phyloP scores from a whole-genome alignment of 2,113 vertebrate genomes.

The Myrmecobius fasciatus region DNA sequence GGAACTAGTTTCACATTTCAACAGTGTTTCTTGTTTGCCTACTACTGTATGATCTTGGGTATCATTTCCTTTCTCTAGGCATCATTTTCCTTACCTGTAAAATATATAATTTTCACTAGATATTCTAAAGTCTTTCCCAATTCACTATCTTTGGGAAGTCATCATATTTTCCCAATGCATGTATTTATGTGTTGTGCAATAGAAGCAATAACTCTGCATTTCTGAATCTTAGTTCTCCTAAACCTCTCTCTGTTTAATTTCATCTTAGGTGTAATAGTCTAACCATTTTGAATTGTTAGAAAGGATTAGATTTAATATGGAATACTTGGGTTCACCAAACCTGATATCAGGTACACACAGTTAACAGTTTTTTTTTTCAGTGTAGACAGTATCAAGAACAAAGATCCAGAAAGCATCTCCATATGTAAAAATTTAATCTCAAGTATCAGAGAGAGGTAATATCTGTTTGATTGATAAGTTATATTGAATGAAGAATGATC shows the following conservation, averaged over 20 bases:
- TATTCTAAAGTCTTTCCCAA: not conserved
- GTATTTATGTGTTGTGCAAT: not conserved
- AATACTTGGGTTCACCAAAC: not conserved
- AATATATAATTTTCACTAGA: not conserved
- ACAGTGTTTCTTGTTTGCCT: not conserved
- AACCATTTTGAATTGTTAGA: not conserved
- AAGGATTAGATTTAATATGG: not conserved
- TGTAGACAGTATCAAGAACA: too few relatives aligned
- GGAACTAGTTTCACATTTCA: not conserved
- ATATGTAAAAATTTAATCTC: constrained; percentile 24
- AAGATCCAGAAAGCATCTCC: not conserved
- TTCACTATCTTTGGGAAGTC: not conserved
- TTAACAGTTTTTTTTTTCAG: too few relatives aligned
- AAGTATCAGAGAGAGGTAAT: constrained; percentile 29
- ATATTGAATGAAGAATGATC: not conserved
- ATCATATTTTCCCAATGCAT: not conserved
- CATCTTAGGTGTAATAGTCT: not conserved
- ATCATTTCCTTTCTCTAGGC: not conserved
- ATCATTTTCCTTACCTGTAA: not conserved
- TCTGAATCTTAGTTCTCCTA: not conserved
- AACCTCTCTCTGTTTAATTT: not conserved
- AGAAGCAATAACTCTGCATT: not conserved
- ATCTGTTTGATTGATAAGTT: constrained; percentile 2
- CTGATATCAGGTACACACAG: not conserved
- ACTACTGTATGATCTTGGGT: not conserved